Percentiles rank a stretch among this genome's conserved stretches.
Evolutionary conservation across 2,888 invertebrate species (phyloP).

Genomic region (Ochropleura leucogaster): DNA sequence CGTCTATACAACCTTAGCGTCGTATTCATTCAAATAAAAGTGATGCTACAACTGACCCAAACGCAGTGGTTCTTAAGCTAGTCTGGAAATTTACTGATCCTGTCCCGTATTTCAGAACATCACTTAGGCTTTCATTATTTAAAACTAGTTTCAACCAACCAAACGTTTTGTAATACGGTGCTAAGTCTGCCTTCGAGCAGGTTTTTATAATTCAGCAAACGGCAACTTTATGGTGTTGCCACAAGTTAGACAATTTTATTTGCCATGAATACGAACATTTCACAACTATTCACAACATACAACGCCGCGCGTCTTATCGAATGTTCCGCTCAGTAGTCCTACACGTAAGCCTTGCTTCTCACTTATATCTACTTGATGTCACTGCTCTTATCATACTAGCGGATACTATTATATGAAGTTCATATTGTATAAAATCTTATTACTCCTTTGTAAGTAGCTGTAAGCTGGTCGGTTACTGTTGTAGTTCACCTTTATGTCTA

Average conservation of each 20-base stretch:
- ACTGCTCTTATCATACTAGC: not conserved
- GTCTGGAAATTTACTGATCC: not conserved
- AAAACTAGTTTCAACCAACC: not conserved
- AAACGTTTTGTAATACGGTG: not conserved
- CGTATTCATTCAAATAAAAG: conserved; percentile 1
- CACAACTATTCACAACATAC: conserved; percentile 18
- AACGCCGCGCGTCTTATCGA: too few relatives aligned
- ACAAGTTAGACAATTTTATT: not conserved
- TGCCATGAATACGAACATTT: conserved; percentile 6
- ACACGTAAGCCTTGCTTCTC: conserved; percentile 37
- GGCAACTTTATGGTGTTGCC: not conserved
- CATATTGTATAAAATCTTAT: not conserved
- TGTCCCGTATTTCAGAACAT: not conserved
- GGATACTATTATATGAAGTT: not conserved
- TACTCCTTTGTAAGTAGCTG: not conserved
- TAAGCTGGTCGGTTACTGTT: not conserved
- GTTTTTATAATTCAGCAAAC: not conserved
- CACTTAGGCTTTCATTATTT: not conserved
- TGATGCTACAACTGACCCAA: not conserved
- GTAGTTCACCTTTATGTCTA: not conserved
- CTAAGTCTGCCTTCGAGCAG: not conserved
- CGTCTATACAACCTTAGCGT: conserved; percentile 16
- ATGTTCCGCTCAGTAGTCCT: conserved; percentile 8
- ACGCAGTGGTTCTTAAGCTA: not conserved
- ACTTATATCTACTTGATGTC: conserved; percentile 26